Evolutionary conservation across 2,888 invertebrate species (phyloP).

Genomic region (Acanthococcus lagerstroemiae): DNA sequence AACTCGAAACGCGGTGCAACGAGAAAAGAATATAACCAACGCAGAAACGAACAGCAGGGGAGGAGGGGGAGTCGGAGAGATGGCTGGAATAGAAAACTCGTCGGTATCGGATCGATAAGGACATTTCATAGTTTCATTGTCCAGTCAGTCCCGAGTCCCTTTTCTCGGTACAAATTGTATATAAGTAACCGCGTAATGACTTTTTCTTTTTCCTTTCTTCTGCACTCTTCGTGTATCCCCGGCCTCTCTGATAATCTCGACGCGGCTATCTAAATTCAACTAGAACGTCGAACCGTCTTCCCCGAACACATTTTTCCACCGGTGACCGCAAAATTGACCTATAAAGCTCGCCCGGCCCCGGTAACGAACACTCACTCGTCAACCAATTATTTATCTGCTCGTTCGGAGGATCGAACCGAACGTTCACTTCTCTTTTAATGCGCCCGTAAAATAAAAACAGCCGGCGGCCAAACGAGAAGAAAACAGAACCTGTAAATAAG

Average conservation of each 20-base stretch:
- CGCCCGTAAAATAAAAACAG: not conserved
- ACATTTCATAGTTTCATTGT: conserved; percentile 8
- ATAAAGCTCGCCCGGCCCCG: too few species aligned
- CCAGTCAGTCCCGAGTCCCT: not conserved
- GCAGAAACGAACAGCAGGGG: not conserved
- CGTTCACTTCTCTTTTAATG: not conserved
- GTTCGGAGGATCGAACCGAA: too few species aligned
- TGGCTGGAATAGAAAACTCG: not conserved
- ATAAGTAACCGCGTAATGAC: not conserved
- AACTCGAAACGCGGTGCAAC: not conserved
- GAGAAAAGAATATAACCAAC: not conserved
- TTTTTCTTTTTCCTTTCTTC: not conserved
- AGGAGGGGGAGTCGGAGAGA: not conserved
- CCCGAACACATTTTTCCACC: too few species aligned
- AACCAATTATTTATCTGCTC: too few species aligned
- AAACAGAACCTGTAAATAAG: not conserved
- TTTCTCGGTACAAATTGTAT: not conserved
- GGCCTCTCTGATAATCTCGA: not conserved
- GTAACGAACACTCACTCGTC: too few species aligned
- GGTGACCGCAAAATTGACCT: too few species aligned
- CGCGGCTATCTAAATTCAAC: not conserved
- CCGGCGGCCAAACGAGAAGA: not conserved
- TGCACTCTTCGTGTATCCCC: too few species aligned
- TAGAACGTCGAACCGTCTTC: too few species aligned
- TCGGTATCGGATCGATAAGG: conserved; percentile 1